Evolutionary conservation across 2,797 vertebrate species (phyloP).

Genomic region (Mormyrus hasselquistii): DNA sequence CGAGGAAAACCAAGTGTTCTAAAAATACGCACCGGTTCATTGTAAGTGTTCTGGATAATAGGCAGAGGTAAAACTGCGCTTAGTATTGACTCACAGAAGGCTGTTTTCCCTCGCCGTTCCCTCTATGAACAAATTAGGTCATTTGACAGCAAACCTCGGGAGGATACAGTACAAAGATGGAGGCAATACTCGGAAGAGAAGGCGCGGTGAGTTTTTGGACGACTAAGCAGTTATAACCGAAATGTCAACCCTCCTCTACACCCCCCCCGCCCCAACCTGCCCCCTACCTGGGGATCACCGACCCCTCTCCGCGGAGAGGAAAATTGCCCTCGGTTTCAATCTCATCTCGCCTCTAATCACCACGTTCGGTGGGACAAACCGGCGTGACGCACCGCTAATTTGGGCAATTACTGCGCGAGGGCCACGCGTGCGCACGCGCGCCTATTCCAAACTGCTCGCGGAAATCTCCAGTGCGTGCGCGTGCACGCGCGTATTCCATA

Average conservation of each 20-base stretch:
- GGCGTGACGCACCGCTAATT: not conserved
- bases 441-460: not conserved
- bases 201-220: not conserved
- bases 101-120: not conserved
- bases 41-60: constrained; percentile 10
- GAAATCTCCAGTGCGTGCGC: not conserved
- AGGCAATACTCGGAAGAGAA: not conserved
- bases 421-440: not conserved
- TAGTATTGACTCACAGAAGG: constrained; percentile 7
- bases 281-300: not conserved
- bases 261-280: not conserved
- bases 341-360: not conserved
- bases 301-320: constrained; percentile 13
- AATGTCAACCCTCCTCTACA: constrained; percentile 30
- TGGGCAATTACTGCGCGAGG: not conserved
- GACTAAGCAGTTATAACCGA: not conserved
- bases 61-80: not conserved
- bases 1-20: not conserved
- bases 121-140: not conserved
- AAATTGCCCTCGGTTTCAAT: not conserved
- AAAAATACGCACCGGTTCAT: not conserved
- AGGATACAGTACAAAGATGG: not conserved
- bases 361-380: not conserved
- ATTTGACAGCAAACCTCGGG: not conserved
- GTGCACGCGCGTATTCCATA: not conserved